Base-by-base conservation (phyloP, 1,140 invertebrate genomes). In the Monochamus saltuarius region DNA sequence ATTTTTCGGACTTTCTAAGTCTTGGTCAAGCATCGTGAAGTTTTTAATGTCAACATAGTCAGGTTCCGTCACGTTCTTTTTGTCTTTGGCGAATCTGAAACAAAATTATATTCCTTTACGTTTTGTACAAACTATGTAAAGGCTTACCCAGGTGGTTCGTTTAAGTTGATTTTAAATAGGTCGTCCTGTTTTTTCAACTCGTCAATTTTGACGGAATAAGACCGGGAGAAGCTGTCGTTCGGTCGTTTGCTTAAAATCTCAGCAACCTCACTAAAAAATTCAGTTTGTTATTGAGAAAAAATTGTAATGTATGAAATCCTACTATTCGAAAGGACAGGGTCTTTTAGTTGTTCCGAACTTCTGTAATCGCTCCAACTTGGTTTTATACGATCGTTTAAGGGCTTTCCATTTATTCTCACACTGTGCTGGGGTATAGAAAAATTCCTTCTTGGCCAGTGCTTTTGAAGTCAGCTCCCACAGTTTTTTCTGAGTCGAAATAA, bases 331-430 rank as follows among this genome's bases (percentile, higher is more conserved):
- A 34, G 53, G 53, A 46, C 53, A 56, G n/a, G 37, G 9, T 36
- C 53, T 11, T 45, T 55, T 55, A n/a, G 14, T 19, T 8, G 39
- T 7, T 6, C 53, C 53, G 35, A 14, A 35, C 39, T 43, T 56
- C 7, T 43, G 39, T 7, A 19, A 4, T 36, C 36, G 43, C 7
- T 45, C 39, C 34, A 56, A 7, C 17, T 56, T 56, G 19, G 43
- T 56, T 36, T 34, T 43, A 34, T 34, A 56, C 0, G 14, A 35
- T 4, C 53, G 16, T 56, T 56, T 56, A 19, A 56, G 16, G 7
- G 53, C 45, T 13, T 56, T 56, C 53, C 53, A 56, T 34, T 56
- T 56, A 34, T 56, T 56, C 22, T 56, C 53, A 36, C 53, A 56
- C 29, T 56, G 53, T 3, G 53, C 13, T 45, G 39, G 39, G 1